These are phyloP conservation scores for Columba livia DNA, from an alignment of 2,113 vertebrate species.

Conservation along the genomic window DNA sequence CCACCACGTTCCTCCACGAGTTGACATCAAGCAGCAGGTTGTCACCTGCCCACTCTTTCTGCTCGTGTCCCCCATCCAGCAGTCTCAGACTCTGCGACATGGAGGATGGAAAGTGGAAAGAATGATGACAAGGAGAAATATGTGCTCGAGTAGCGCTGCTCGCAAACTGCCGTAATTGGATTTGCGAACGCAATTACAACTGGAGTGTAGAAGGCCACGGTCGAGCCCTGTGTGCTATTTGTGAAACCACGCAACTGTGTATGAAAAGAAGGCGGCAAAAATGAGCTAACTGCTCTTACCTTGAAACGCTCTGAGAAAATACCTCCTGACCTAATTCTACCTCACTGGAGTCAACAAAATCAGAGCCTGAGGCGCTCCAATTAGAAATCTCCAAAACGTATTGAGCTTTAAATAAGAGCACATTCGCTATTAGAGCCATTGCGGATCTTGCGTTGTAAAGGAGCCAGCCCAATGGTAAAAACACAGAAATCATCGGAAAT, in stretches of 20 bases:
- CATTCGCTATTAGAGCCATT: not conserved
- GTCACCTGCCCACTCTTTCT: not conserved
- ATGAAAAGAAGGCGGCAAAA: not conserved
- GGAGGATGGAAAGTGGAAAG: not conserved
- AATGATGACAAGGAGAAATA: not conserved
- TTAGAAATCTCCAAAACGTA: not conserved
- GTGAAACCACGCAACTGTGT: not conserved
- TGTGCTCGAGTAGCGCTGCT: not conserved
- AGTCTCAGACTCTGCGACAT: not conserved
- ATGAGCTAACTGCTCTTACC: not conserved
- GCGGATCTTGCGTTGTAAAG: not conserved
- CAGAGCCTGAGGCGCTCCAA: not conserved
- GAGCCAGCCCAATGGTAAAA: not conserved
- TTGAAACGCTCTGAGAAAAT: not conserved
- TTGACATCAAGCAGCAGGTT: rapidly evolving
- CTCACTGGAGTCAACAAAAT: not conserved
- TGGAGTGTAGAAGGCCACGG: not conserved
- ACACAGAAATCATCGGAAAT: not conserved
- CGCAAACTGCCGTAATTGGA: not conserved
- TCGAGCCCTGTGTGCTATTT: not conserved
- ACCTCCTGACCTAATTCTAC: not conserved
- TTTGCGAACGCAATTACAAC: not conserved
- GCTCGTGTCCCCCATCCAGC: not conserved
- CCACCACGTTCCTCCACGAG: no score
- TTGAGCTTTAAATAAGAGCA: not conserved